A percentile compares a stretch with the other conserved stretches of the same genome.
These are phyloP conservation scores for Sander vitreus DNA, from an alignment of 2,113 vertebrate genomes.

Conservation along the genomic window DNA sequence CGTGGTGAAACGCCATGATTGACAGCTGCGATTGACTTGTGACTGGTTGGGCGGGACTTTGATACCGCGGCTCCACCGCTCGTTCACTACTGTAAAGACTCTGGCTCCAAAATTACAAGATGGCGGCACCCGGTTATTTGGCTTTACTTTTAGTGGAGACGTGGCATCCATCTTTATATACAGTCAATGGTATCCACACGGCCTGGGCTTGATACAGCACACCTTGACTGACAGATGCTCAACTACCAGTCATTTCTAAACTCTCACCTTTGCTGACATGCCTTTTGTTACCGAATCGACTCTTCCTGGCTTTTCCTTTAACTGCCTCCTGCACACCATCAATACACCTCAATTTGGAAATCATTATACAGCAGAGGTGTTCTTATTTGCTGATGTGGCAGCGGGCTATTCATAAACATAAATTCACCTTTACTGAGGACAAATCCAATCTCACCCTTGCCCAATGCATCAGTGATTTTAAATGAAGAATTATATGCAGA, in stretches of 20 bases:
- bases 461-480: conserved; percentile 16
- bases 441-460: conserved; percentile 18
- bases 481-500: conserved; percentile 29
- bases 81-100: no score
- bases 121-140: no score
- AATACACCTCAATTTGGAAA: conserved; percentile 12
- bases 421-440: conserved; percentile 33
- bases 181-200: neutral
- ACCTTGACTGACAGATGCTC: conserved; percentile 27
- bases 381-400: conserved; percentile 17
- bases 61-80: no score
- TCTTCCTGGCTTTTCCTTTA: neutral
- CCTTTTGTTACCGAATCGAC: neutral
- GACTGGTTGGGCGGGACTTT: no score
- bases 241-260: conserved; percentile 17
- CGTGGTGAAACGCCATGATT: no score
- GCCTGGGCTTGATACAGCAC: neutral
- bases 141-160: no score
- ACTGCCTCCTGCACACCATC: neutral
- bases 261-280: conserved; percentile 16
- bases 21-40: no score
- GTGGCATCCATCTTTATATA: no score
- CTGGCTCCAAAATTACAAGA: no score
- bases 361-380: conserved; percentile 22
- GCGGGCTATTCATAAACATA: conserved; percentile 30